phyloP scores from a whole-genome alignment of 2,113 vertebrate genomes.

The Oryzias melastigma region DNA sequence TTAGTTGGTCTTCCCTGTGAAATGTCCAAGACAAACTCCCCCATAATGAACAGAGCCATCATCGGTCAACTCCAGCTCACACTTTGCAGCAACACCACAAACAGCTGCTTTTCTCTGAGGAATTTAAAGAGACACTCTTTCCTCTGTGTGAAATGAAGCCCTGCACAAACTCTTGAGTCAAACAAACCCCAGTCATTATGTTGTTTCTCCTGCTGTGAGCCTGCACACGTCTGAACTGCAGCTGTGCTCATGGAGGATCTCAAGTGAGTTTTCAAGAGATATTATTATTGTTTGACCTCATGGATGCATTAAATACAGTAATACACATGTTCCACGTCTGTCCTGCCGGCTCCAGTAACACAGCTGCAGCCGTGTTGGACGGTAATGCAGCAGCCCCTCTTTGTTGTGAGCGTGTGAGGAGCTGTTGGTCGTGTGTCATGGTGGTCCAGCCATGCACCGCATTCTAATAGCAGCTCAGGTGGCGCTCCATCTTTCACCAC shows the following conservation, averaged over 20 bases:
- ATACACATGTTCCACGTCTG: neutral
- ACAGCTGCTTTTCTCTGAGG: neutral
- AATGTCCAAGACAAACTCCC: neutral
- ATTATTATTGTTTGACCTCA: neutral
- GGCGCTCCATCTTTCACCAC: slow-evolving; percentile 28
- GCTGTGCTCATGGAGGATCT: neutral
- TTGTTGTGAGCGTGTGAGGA: neutral
- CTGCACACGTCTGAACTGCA: neutral
- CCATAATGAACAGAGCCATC: neutral
- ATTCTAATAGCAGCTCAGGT: slow-evolving; percentile 51
- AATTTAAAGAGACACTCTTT: neutral
- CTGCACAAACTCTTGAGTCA: neutral
- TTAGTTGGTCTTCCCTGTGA: no score
- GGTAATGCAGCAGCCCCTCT: no score
- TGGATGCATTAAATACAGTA: neutral
- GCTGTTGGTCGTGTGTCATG: neutral
- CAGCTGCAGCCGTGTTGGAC: no score
- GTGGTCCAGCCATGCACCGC: slow-evolving; percentile 39
- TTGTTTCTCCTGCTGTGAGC: neutral
- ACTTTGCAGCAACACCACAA: neutral
- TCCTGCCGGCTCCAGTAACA: no score
- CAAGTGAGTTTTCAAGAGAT: neutral
- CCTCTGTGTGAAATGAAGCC: no score
- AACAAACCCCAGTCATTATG: neutral
- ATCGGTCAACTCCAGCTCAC: neutral